These are phyloP conservation scores for Eurystomus gularis DNA, from an alignment of 2,113 vertebrate genomes.

Conservation along the genomic window DNA sequence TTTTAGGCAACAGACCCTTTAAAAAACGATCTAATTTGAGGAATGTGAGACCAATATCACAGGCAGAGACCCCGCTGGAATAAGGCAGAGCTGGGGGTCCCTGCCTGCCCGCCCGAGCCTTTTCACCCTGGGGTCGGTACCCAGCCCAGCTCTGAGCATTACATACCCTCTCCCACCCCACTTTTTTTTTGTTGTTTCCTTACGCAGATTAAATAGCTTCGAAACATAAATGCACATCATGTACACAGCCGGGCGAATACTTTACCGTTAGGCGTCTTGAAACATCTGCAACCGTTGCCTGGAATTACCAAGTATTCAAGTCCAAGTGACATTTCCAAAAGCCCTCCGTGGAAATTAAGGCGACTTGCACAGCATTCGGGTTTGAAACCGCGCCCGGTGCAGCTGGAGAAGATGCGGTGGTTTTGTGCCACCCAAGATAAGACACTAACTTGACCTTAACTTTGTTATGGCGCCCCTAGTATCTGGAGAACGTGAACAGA, in stretches of 20 bases:
- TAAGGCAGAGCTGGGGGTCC: neutral
- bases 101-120: neutral
- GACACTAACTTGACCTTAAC: conserved; percentile 99
- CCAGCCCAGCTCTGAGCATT: neutral
- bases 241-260: conserved; percentile 22
- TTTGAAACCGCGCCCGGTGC: conserved; percentile 14
- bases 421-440: conserved; percentile 82
- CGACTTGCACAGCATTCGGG: neutral
- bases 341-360: conserved; percentile 24
- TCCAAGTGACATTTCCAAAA: conserved; percentile 62
- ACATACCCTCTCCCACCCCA: fast-evolving
- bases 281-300: conserved; percentile 44
- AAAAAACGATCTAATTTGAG: neutral
- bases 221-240: neutral
- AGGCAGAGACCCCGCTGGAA: neutral
- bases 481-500: conserved; percentile 85
- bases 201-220: neutral
- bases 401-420: conserved; percentile 68
- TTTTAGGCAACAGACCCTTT: conserved; percentile 9
- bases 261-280: conserved; percentile 75
- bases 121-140: neutral
- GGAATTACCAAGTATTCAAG: conserved; percentile 19
- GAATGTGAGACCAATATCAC: neutral
- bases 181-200: neutral
- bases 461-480: conserved; percentile 92